Evolutionary conservation across 2,797 vertebrate species (phyloP).

Genomic region (Syngnathus rostellatus): DNA sequence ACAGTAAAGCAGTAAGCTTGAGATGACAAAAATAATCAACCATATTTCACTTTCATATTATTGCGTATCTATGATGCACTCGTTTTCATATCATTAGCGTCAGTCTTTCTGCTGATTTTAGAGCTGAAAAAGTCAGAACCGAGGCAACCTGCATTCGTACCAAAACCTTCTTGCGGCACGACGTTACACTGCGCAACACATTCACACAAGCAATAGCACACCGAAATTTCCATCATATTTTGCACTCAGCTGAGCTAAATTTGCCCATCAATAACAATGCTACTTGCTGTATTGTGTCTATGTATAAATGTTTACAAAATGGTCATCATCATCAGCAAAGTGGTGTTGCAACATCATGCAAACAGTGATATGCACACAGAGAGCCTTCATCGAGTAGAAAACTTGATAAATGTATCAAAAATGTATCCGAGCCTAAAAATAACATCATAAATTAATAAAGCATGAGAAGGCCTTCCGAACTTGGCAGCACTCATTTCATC

Average conservation of each 20-base stretch:
- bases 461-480: constrained; percentile 29
- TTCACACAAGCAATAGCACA: not conserved
- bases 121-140: no score
- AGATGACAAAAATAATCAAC: no score
- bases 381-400: constrained; percentile 45
- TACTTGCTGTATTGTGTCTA: not conserved
- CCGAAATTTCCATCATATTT: not conserved
- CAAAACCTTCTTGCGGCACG: not conserved
- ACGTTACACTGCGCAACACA: not conserved
- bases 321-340: not conserved
- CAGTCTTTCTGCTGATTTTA: no score
- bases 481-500: constrained; percentile 28
- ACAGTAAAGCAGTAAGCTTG: no score
- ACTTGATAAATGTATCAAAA: constrained; percentile 65
- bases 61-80: no score
- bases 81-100: no score
- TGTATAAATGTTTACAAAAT: not conserved
- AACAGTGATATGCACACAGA: constrained; percentile 31
- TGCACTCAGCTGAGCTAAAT: not conserved
- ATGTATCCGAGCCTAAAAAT: constrained; percentile 61
- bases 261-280: not conserved
- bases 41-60: no score
- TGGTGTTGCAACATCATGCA: not conserved
- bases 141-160: not conserved
- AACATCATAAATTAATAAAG: constrained; percentile 63